Base-by-base conservation (phyloP, 2,888 invertebrate genomes). In the Sicus ferrugineus region DNA sequence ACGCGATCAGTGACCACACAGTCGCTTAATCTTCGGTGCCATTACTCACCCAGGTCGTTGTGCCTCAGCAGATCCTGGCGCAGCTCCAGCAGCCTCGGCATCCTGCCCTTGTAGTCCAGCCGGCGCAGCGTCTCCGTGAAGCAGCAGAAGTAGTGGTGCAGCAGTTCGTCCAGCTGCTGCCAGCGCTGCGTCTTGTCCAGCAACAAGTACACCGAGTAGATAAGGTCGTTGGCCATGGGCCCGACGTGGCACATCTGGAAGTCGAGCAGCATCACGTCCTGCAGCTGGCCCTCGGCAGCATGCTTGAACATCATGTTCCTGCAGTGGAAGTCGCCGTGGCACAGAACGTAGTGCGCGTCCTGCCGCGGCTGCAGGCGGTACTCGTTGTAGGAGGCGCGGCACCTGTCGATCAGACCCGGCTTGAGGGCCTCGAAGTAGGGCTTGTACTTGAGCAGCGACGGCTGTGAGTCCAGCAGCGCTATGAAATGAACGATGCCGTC, bases 291-390 rank as follows among this genome's bases (percentile, higher is more conserved):
- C 0, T 58, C 67, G 4, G 6, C 28, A 6, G 42, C 68, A 23
- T 67, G 65, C 23, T 74, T 78, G 14, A 78, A 78, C 80, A 81
- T 78, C 75, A 80, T 75, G 30, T 81, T 81, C 4, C 75, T 75
- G 0, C 30, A 4, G 70, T 82, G 79, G 31, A 75, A 79, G 54
- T 82, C 81, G 0, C 79, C 82, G 59, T 82, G 82, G 42, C 76
- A 77, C 0, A 81, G 73, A 3, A 77, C 79, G 64, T 80, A 80
- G 21, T 71, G 71, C 0, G 65, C 67, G 38, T 74, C 58, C 0
- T 58, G 11, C 19, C 73, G 72, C 6, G 62, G 76, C 28, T 75
- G 75, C 3, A 59, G 31, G 42, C 61, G 70, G 19, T 62, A 73
- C 48, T 73, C 73, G 5, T 31, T 52, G 23, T 23, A 38, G 1